Base-by-base conservation (phyloP, 23 tunicate species). In the Phallusia fumigata region DNA sequence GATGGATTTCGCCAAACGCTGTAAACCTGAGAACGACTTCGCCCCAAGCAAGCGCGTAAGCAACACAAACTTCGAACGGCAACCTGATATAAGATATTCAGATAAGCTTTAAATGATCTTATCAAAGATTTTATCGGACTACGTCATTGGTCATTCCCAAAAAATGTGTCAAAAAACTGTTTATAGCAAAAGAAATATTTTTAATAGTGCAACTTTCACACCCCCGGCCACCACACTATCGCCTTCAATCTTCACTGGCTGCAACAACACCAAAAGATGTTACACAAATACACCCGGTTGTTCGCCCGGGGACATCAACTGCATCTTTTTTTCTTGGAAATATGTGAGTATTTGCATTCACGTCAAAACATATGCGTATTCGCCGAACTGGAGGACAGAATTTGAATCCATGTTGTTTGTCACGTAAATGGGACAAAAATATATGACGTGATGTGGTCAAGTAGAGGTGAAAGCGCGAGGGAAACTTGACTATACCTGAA, bases 321-420 rank as follows among this genome's bases (percentile, higher is more conserved):
- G 69, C 69, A 58, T 58, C 11, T 58, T 58, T 58, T 24, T 58
- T 58, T 58, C 69, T 58, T 58, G 26, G 69, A 58, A 58, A 58
- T 58, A 58, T 16, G 69, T 58, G 69, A 58, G 69, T 58, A 1
- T 58, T 58, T 40, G 47, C 47, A 40, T 40, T 40, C 47, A 40
- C 47, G 47, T 40, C 10, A 40, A 40, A 10, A 40, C 47, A 10
- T 40, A 40, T 40, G 47, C 47, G 47, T 58, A 58, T 58, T 58
- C 69, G 16, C 11, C 11, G 69, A 58, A 21, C 3, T 24, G 8
- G 28, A 6, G 18, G 18, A 51, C 18, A 51, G 58, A 13, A 18
- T 13, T 51, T 51, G 58, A 18, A 13, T 58, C 3, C 69, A 13
- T 58, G 69, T 58, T 58, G 8, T 40, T 40, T 40, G 10, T 40